Conservation (phyloP, 1,140 invertebrate species). For the Dendrolimus kikuchii region DNA sequence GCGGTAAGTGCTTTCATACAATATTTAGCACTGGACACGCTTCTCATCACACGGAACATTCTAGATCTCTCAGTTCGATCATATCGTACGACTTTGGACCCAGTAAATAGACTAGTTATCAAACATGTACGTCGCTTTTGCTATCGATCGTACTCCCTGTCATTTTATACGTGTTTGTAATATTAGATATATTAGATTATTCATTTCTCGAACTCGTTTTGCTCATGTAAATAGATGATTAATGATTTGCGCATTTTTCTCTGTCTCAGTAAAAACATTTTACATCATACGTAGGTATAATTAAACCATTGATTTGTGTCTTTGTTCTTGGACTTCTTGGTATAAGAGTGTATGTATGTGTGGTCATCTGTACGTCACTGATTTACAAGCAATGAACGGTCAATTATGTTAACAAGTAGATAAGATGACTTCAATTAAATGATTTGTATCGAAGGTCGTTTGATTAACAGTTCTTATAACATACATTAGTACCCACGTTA, state of each 20-base stretch:
- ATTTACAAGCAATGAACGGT: constrained; percentile 10
- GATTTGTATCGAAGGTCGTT: constrained; percentile 15
- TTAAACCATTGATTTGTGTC: background rate
- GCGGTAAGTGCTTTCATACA: constrained; percentile 40
- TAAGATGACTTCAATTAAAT: constrained; percentile 18
- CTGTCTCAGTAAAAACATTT: no score
- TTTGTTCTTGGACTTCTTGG: background rate
- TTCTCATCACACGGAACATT: constrained; percentile 34
- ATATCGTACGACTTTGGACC: constrained; percentile 26
- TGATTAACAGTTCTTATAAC: constrained; percentile 9
- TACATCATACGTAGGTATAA: no score
- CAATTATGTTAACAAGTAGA: constrained; percentile 12
- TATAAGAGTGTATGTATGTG: background rate
- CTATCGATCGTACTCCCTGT: constrained; percentile 36
- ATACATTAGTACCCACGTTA: no score
- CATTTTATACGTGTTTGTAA: constrained; percentile 8
- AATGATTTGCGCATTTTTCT: no score
- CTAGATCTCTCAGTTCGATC: constrained; percentile 40
- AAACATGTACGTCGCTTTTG: constrained; percentile 20
- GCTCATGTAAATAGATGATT: no score
- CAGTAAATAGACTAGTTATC: constrained; percentile 27
- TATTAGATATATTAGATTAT: constrained; percentile 7
- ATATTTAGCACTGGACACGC: constrained; percentile 27
- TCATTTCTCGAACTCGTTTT: no score
- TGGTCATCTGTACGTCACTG: constrained; percentile 3